These are phyloP conservation scores for Cygnus buccinator DNA, from an alignment of 2,113 vertebrate species.

Conservation along the genomic window DNA sequence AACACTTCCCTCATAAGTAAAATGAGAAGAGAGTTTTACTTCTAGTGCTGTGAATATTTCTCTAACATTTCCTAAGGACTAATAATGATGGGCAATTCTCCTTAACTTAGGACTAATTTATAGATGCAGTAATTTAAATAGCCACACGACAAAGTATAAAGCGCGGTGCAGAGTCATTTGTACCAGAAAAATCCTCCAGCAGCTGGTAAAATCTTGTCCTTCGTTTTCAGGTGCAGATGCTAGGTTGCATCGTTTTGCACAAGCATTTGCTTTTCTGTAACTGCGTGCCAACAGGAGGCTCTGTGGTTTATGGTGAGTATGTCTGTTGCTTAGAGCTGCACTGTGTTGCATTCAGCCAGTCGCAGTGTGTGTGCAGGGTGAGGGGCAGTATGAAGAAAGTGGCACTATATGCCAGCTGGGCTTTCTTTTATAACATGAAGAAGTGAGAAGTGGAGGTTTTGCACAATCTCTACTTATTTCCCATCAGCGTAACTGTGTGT, in stretches of 20 bases:
- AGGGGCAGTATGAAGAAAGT: not conserved
- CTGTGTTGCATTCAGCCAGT: not conserved
- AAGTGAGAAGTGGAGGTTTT: not conserved
- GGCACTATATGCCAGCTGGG: not conserved
- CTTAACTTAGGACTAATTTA: not conserved
- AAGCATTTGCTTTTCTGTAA: not conserved
- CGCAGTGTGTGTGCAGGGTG: not conserved
- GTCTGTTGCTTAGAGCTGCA: not conserved
- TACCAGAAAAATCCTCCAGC: not conserved
- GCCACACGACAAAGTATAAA: not conserved
- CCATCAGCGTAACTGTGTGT: not conserved
- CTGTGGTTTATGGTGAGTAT: not conserved
- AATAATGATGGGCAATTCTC: not conserved
- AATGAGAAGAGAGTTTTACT: not conserved
- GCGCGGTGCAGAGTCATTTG: not conserved
- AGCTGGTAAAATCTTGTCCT: not conserved
- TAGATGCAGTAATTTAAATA: not conserved
- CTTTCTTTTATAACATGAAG: not conserved
- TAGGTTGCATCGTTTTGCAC: not conserved
- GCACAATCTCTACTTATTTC: not conserved
- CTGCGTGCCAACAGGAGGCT: not conserved
- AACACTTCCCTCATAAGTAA: not conserved
- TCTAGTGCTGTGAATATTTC: not conserved
- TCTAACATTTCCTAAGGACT: not conserved
- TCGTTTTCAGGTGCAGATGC: not conserved